These are phyloP conservation scores for Lepidurus packardi DNA, from an alignment of 1,140 invertebrate genomes.

Conservation along the genomic window DNA sequence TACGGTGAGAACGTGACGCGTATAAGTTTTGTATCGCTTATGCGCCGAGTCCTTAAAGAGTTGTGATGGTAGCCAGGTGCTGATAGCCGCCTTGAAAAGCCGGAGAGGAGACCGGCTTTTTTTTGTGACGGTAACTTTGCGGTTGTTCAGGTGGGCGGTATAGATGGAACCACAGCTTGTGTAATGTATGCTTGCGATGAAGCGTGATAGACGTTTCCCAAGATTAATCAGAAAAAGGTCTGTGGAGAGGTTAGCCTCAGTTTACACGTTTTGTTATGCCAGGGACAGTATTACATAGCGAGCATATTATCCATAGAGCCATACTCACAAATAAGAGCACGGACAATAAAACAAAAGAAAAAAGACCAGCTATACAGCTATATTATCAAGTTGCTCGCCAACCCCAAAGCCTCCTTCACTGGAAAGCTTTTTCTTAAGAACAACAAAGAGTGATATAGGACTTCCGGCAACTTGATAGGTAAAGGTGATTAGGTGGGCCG, in stretches of 20 bases:
- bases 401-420: neutral
- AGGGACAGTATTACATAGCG: neutral
- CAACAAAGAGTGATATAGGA: conserved; percentile 18
- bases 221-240: neutral
- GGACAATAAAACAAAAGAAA: neutral
- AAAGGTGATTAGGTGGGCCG: conserved; percentile 17
- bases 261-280: conserved; percentile 5
- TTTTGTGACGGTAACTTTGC: neutral
- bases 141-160: conserved; percentile 13
- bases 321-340: neutral
- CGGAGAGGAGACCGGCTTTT: neutral
- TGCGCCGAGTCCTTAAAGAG: neutral
- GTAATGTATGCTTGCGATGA: conserved; percentile 18
- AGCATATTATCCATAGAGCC: neutral
- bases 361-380: neutral
- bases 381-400: too few species aligned
- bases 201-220: neutral
- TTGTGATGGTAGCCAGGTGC: neutral
- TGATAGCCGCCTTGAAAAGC: neutral
- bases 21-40: neutral
- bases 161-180: neutral
- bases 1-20: conserved; percentile 3
- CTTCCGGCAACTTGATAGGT: conserved; percentile 14
- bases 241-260: neutral
- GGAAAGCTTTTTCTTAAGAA: neutral